Base-by-base conservation (phyloP, 1,140 invertebrate genomes). In the Ceratoteleas bidentatus region DNA sequence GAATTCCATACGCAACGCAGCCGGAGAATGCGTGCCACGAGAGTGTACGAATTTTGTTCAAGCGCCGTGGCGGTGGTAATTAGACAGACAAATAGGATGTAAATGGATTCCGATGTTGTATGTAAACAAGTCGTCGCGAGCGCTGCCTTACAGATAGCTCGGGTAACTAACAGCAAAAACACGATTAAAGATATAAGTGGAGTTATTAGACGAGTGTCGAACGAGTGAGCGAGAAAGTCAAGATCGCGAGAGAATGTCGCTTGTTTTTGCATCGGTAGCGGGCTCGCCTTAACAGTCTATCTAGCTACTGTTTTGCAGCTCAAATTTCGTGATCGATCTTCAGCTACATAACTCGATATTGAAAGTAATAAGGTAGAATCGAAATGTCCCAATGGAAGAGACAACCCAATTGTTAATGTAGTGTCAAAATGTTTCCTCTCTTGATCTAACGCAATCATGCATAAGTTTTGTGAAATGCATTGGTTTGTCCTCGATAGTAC, bases 181-280 rank as follows among this genome's bases (percentile, higher is more conserved):
- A 45, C 70, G 78, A 84, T 81, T 66, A 72, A 66, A 78, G 74
- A 60, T 73, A 81, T 36, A 54, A 57, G 64, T 66, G 33, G 47
- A 58, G 60, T 74, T 70, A 79, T 78, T 75, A 81, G 74, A 77
- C 64, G 47, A 84, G 78, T 79, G 52, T 70, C 62, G 65, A 62
- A 47, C 72, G 38, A 74, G 66, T 50, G 56, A 82, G 79, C 66
- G 79, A 84, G 83, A 84, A 84, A 81, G 83, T 81, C 83, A 84
- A 81, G 83, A 79, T 78, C 83, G 70, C 83, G 70, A 68, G 79
- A 70, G 70, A 81, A 81, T 65, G 78, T 75, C 65, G 72, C 58
- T 64, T 36, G 69, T 80, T 80, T 74, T 80, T 80, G 52, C 58
- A 43, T 49, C 45, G 24, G n/a, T 6, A 24, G 24, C 52, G 3